These are phyloP conservation scores for Volucella inflata DNA, from an alignment of 2,888 invertebrate species.

Conservation along the genomic window DNA sequence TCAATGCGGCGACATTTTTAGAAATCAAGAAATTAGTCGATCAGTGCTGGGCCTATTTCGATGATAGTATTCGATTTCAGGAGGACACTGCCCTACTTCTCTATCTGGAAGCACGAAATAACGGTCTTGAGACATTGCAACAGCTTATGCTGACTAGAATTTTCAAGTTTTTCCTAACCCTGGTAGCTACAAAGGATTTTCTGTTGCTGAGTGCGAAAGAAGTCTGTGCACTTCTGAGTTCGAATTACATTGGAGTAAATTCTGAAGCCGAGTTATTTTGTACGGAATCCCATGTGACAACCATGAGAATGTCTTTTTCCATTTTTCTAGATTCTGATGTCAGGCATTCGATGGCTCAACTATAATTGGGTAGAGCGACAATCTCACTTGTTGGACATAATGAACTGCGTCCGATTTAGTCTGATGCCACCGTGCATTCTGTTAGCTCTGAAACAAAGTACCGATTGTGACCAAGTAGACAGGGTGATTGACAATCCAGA, in stretches of 20 bases:
- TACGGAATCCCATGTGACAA: background rate
- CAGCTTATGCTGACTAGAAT: slow-evolving; percentile 86
- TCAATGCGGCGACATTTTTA: slow-evolving; percentile 89
- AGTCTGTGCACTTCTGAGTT: slow-evolving; percentile 87
- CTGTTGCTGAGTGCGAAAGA: slow-evolving; percentile 88
- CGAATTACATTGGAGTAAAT: slow-evolving; percentile 90
- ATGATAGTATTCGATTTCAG: slow-evolving; percentile 87
- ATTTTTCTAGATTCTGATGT: slow-evolving; percentile 88
- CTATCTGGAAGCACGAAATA: slow-evolving; percentile 86
- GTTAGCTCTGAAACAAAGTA: slow-evolving; percentile 90
- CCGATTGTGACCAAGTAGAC: slow-evolving; percentile 89
- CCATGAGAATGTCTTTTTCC: background rate
- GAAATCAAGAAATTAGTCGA: slow-evolving; percentile 89
- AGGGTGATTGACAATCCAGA: slow-evolving; percentile 88
- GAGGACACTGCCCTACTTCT: slow-evolving; percentile 91
- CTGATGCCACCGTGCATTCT: slow-evolving; percentile 92
- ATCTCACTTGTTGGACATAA: slow-evolving; percentile 85
- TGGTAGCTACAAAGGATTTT: slow-evolving; percentile 91
- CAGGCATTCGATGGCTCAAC: slow-evolving; percentile 91
- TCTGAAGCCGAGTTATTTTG: slow-evolving; percentile 85
- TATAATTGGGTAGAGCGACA: slow-evolving; percentile 88
- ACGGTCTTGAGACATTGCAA: slow-evolving; percentile 80
- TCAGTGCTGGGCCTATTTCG: slow-evolving; percentile 91
- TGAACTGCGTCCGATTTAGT: slow-evolving; percentile 90
- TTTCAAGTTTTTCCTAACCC: slow-evolving; percentile 89